A percentile compares a stretch with the other conserved stretches of the same genome.
Evolutionary conservation across 1,140 invertebrate species (phyloP).

Genomic region (Caenorhabditis tropicalis): DNA sequence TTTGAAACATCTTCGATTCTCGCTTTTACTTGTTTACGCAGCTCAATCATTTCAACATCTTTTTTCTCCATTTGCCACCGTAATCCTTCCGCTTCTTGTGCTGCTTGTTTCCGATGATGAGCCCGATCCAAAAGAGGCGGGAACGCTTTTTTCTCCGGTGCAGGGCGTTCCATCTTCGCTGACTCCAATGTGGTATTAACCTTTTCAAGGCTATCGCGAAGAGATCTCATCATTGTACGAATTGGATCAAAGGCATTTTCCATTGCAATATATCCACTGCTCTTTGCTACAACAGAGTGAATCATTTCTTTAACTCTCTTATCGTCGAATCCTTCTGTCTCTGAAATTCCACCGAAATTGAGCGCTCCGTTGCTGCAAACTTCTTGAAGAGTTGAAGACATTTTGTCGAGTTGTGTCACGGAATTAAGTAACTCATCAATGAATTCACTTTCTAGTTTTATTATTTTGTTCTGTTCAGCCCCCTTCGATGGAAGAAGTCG

Average conservation of each 20-base stretch:
- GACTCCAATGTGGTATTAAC: background rate
- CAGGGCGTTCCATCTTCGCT: background rate
- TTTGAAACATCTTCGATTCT: conserved; percentile 51
- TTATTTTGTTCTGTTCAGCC: background rate
- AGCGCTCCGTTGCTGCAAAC: background rate
- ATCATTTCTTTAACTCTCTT: conserved; percentile 65
- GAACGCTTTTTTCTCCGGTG: conserved; percentile 30
- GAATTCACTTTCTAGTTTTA: background rate
- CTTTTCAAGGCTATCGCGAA: conserved; percentile 36
- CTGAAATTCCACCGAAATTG: conserved; percentile 54
- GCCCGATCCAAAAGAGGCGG: conserved; percentile 67
- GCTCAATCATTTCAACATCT: conserved; percentile 64
- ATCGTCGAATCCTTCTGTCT: conserved; percentile 63
- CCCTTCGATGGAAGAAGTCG: background rate
- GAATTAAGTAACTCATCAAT: background rate
- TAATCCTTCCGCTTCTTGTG: conserved; percentile 67
- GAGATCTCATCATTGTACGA: conserved; percentile 24
- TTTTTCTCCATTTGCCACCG: conserved; percentile 72
- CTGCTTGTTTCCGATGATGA: conserved; percentile 66
- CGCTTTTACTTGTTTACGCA: conserved; percentile 55
- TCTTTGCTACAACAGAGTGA: conserved; percentile 65
- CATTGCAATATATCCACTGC: conserved; percentile 57
- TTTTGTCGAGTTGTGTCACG: background rate
- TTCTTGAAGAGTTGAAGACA: background rate
- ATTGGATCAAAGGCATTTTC: conserved; percentile 56